phyloP scores from a whole-genome alignment of 2,113 vertebrate genomes.

The Coreoperca whiteheadi region DNA sequence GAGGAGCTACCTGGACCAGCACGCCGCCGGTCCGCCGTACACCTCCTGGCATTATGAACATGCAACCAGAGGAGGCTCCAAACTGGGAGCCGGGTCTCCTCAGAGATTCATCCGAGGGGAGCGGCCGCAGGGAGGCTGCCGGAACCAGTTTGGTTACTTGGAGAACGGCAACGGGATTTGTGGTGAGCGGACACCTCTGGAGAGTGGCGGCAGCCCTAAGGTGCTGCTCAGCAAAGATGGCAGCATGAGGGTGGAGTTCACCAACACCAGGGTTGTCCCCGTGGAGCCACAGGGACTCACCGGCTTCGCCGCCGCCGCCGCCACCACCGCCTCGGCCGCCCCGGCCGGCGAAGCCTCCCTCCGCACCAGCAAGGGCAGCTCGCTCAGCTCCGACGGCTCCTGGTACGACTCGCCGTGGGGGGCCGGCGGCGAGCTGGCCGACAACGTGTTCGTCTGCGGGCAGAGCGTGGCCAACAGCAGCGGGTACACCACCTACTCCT shows the following conservation, averaged over 20 bases:
- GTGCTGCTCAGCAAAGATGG: slow-evolving; percentile 91
- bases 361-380: slow-evolving; percentile 93
- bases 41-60: slow-evolving; percentile 84
- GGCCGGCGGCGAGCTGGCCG: slow-evolving; percentile 80
- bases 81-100: slow-evolving; percentile 61
- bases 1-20: slow-evolving; percentile 85
- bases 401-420: slow-evolving; percentile 97
- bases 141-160: slow-evolving; percentile 33
- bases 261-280: slow-evolving; percentile 75
- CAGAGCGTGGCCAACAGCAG: slow-evolving; percentile 69
- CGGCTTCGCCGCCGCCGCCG: not conserved
- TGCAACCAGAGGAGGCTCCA: slow-evolving; percentile 66
- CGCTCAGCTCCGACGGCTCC: slow-evolving; percentile 92
- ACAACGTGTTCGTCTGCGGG: slow-evolving; percentile 82
- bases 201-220: slow-evolving; percentile 86
- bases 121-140: not conserved
- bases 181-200: slow-evolving; percentile 76
- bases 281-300: slow-evolving; percentile 71
- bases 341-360: slow-evolving; percentile 73
- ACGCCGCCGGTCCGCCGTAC: slow-evolving; percentile 84
- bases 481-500: slow-evolving; percentile 58
- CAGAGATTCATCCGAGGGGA: slow-evolving; percentile 70
- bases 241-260: slow-evolving; percentile 91
- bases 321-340: slow-evolving; percentile 23
- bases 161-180: slow-evolving; percentile 71